phyloP scores from a whole-genome alignment of 2,113 vertebrate species.

The Pseudorasbora parva region DNA sequence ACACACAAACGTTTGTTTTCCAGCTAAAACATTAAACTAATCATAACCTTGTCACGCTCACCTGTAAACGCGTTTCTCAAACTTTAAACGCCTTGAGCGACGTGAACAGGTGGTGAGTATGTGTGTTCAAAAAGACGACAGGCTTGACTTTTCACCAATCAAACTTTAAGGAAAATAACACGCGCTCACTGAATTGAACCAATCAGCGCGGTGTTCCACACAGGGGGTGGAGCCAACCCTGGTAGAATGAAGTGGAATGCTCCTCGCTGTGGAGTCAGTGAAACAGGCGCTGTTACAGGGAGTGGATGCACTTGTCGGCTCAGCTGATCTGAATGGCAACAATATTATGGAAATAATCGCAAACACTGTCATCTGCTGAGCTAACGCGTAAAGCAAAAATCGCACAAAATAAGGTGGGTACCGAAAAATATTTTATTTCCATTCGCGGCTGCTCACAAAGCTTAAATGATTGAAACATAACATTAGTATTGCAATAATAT shows the following conservation, averaged over 20 bases:
- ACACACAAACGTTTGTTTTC: not conserved
- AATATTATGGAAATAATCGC: slow-evolving; percentile 7
- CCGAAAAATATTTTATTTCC: not conserved
- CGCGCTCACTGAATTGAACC: slow-evolving; percentile 20
- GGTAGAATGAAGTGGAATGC: slow-evolving; percentile 49
- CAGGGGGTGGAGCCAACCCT: slow-evolving; percentile 41
- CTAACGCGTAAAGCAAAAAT: not conserved
- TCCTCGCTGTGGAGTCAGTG: slow-evolving; percentile 37
- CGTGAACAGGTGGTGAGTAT: slow-evolving; percentile 59
- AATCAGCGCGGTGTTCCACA: slow-evolving; percentile 42
- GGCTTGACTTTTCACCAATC: slow-evolving; percentile 59
- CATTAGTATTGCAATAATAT: not conserved
- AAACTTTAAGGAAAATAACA: not conserved
- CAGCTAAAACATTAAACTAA: not conserved
- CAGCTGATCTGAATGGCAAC: not conserved
- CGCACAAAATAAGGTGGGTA: slow-evolving; percentile 36
- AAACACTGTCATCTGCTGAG: not conserved
- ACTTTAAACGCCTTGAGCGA: slow-evolving; percentile 39
- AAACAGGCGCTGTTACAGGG: slow-evolving; percentile 17
- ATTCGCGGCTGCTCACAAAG: not conserved
- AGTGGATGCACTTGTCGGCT: slow-evolving; percentile 14
- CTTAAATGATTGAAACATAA: not conserved
- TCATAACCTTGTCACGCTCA: not conserved
- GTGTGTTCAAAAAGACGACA: slow-evolving; percentile 42
- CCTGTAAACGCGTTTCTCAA: not conserved